These are phyloP conservation scores for Xiphophorus hellerii DNA, from an alignment of 2,113 vertebrate species.

Conservation along the genomic window DNA sequence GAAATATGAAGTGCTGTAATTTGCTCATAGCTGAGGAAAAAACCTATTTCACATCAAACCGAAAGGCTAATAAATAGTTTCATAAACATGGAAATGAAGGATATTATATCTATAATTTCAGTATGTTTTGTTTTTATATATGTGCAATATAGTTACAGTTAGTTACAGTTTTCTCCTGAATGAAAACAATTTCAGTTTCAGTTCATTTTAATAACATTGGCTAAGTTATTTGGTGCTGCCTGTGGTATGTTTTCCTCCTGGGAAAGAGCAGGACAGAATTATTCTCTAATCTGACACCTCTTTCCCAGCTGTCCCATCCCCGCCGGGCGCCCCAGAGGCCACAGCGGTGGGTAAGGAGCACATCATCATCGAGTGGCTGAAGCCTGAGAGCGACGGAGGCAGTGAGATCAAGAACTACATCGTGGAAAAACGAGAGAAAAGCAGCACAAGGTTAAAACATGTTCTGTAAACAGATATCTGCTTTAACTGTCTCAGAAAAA, in stretches of 20 bases:
- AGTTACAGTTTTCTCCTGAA: too few species aligned
- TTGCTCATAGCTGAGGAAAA: too few species aligned
- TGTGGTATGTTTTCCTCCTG: neutral
- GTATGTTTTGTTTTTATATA: too few species aligned
- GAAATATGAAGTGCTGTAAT: too few species aligned
- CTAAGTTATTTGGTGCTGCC: neutral
- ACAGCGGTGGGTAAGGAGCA: conserved; percentile 89
- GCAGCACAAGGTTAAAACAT: conserved; percentile 85
- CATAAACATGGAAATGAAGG: too few species aligned
- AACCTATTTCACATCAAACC: too few species aligned
- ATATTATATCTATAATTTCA: too few species aligned
- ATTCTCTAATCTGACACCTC: neutral
- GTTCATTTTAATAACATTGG: too few species aligned
- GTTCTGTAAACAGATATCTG: neutral
- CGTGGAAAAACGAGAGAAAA: conserved; percentile 96
- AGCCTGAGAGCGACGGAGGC: conserved; percentile 95
- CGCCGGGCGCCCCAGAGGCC: conserved; percentile 88
- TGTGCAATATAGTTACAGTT: too few species aligned
- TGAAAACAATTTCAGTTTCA: too few species aligned
- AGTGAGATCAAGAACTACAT: conserved; percentile 95
- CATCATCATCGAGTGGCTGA: conserved; percentile 94
- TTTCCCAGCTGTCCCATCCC: conserved; percentile 86
- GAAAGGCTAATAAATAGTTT: too few species aligned
- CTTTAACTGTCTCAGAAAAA: neutral
- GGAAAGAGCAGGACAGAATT: neutral